Percentiles rank a stretch among this genome's conserved stretches.
Evolutionary conservation across 2,113 vertebrate species (phyloP).

Genomic region (Lepus timidus): DNA sequence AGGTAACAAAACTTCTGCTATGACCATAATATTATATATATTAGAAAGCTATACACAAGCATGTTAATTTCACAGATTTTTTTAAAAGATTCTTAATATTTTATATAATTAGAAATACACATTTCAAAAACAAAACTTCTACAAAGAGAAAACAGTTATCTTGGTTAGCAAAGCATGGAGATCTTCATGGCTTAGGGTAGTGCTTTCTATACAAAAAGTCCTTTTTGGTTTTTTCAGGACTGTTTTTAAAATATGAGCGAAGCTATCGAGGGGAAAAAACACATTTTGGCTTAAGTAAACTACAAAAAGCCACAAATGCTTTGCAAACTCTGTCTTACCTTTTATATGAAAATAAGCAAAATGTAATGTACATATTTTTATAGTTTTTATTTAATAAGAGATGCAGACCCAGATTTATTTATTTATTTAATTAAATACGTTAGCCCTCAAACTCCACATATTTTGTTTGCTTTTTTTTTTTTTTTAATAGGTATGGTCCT

Average conservation of each 20-base stretch:
- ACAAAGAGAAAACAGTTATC: slow-evolving; percentile 99
- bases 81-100: slow-evolving; percentile 99
- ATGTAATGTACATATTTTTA: slow-evolving; percentile 99
- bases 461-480: slow-evolving; percentile 74
- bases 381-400: slow-evolving; percentile 96
- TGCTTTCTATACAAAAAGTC: slow-evolving; percentile 93
- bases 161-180: slow-evolving; percentile 98
- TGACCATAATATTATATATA: slow-evolving; percentile 96
- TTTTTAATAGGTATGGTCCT: slow-evolving; percentile 91
- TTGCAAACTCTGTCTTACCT: slow-evolving; percentile 99
- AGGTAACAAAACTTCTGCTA: slow-evolving; percentile 95
- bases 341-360: slow-evolving; percentile 99
- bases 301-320: slow-evolving; percentile 99
- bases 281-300: slow-evolving; percentile 99
- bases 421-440: slow-evolving; percentile 91
- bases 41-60: slow-evolving; percentile 99
- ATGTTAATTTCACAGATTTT: slow-evolving; percentile 99
- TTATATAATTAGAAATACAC: slow-evolving; percentile 99
- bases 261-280: slow-evolving; percentile 96
- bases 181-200: slow-evolving; percentile 97
- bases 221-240: slow-evolving; percentile 91
- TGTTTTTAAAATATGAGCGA: slow-evolving; percentile 96
- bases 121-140: slow-evolving; percentile 99
- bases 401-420: slow-evolving; percentile 95
- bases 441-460: slow-evolving; percentile 91